Evolutionary conservation across 37 sponge, comb jelly and placozoan species (phyloP).

Genomic region (Petrosia ficiformis): DNA sequence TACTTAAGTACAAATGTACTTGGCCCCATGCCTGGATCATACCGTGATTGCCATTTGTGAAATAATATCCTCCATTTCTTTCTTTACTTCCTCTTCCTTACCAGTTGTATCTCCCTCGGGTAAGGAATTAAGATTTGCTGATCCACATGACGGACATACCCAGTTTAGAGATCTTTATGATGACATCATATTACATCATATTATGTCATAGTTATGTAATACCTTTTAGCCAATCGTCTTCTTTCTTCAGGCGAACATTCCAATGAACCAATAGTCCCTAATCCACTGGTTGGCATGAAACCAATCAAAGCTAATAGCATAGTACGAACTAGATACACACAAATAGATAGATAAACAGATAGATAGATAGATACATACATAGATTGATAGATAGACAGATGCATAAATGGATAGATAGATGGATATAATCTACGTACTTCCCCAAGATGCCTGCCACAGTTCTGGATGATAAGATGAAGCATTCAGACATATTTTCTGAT

Average conservation of each 20-base stretch:
- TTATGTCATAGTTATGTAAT: neutral
- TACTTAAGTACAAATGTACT: no score
- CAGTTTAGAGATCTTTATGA: constrained; percentile 61
- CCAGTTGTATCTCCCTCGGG: constrained; percentile 16
- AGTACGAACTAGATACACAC: constrained; percentile 72
- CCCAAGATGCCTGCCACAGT: constrained; percentile 99
- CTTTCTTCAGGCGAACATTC: constrained; percentile 83
- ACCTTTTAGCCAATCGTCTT: constrained; percentile 69
- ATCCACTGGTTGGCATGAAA: constrained; percentile 95
- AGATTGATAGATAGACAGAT: neutral
- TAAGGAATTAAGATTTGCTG: constrained; percentile 42
- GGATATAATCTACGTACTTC: constrained; percentile 68
- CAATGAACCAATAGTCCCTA: constrained; percentile 91
- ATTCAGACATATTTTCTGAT: constrained; percentile 96
- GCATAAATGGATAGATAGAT: neutral
- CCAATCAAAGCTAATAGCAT: constrained; percentile 93
- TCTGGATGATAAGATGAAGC: constrained; percentile 96
- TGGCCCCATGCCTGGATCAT: no score
- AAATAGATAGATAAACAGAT: neutral
- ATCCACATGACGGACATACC: constrained; percentile 65
- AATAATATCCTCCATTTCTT: constrained; percentile 70
- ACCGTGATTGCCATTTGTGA: constrained; percentile 87
- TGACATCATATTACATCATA: neutral
- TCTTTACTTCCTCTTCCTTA: neutral
- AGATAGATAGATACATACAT: neutral